Conservation (phyloP, 2,113 vertebrate genomes). For the Tragulus kanchil region DNA sequence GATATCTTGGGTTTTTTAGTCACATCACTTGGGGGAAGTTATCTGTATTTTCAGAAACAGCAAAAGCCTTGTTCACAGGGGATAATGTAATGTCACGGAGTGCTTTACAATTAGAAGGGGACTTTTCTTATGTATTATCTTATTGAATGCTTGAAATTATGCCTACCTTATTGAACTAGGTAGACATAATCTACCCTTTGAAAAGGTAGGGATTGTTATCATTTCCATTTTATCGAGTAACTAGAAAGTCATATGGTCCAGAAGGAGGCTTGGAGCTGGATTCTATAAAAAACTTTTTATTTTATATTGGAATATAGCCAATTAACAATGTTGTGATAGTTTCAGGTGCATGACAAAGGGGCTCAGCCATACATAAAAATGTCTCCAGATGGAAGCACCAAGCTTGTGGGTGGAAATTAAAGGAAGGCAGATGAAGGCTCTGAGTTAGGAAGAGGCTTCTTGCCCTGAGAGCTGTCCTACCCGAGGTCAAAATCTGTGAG, state of each 20-base stretch:
- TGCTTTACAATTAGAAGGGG: neutral
- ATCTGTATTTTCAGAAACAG: neutral
- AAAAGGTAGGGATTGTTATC: neutral
- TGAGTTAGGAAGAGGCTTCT: neutral
- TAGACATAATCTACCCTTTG: neutral
- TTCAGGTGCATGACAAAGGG: neutral
- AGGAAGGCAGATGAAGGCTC: neutral
- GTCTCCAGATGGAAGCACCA: neutral
- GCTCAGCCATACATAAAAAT: neutral
- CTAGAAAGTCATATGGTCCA: neutral
- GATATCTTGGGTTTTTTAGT: neutral
- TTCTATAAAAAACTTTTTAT: neutral
- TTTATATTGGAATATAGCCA: neutral
- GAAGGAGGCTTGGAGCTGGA: neutral
- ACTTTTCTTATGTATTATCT: neutral
- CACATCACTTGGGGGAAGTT: neutral
- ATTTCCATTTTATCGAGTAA: neutral
- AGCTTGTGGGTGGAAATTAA: neutral
- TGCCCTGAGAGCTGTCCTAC: too few species aligned
- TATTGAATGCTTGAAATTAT: neutral
- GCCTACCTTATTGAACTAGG: neutral
- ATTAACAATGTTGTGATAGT: neutral
- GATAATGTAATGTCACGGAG: neutral
- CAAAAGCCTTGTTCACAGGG: neutral
- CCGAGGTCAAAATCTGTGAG: neutral